Conservation (phyloP, 1,140 invertebrate species). For the Ptiloglossa arizonensis region DNA sequence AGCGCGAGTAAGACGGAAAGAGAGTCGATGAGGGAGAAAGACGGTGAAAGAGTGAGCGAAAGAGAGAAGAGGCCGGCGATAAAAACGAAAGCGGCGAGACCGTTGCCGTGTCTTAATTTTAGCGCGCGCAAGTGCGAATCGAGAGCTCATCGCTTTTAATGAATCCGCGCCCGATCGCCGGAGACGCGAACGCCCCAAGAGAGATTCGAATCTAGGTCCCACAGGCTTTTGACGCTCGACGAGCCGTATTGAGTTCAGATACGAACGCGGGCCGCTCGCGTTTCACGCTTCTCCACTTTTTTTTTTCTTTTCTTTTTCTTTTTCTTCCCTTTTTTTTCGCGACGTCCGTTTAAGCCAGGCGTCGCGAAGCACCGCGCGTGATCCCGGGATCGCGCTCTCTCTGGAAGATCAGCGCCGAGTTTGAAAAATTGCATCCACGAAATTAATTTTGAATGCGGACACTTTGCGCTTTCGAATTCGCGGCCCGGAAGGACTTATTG, state of each 20-base stretch:
- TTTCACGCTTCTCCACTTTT: too few species aligned
- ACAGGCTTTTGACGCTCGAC: conserved; percentile 6
- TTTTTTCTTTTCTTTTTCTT: too few species aligned
- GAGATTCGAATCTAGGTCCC: conserved; percentile 8
- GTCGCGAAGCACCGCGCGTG: not conserved
- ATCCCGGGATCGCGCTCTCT: too few species aligned
- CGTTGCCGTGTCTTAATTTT: conserved; percentile 13
- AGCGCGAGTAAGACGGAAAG: too few species aligned
- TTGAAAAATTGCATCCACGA: conserved; percentile 4
- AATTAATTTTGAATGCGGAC: not conserved
- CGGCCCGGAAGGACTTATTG: not conserved
- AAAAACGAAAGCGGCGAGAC: not conserved
- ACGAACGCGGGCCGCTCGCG: not conserved
- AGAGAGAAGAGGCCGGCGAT: not conserved
- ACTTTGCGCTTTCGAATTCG: not conserved
- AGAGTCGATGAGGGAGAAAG: too few species aligned
- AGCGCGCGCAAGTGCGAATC: conserved; percentile 15
- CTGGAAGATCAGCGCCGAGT: too few species aligned
- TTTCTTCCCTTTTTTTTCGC: too few species aligned
- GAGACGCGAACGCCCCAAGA: conserved; percentile 14
- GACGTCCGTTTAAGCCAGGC: not conserved
- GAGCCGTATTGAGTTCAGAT: conserved; percentile 18
- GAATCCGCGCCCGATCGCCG: conserved; percentile 20
- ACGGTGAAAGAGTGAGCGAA: not conserved
- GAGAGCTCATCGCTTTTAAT: conserved; percentile 36